Base-by-base conservation (phyloP, 2,113 vertebrate genomes). In the Tautogolabrus adspersus region DNA sequence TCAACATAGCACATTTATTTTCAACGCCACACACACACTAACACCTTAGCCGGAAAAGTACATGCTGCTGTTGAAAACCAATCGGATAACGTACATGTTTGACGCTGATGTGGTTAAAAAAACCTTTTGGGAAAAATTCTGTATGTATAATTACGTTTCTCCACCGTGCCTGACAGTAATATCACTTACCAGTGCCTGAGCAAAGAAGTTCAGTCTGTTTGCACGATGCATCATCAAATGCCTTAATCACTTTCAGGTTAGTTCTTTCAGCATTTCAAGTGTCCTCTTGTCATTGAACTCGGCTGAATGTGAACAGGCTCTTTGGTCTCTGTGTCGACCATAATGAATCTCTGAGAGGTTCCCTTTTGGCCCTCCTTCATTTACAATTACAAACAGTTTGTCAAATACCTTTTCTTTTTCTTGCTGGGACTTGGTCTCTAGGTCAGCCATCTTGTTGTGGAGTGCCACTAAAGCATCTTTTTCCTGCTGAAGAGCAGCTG, bases 381-480 rank as follows among this genome's bases (percentile, higher is more conserved):
- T 30, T 21, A 38, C 4, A 68, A n/a, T 57, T 37, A 78, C 74
- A 47, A 0, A 1, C n/a, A 79, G 3, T 19, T 55, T 38, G 15
- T 67, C 51, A 22, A 52, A 92, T 95, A 98, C 97, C 97, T 98
- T 96, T 72, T 96, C 95, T 93, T 98, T 98, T 91, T 98, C 96
- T 69, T 93, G 94, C 86, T 96, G 92, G 63, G 96, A 95, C 87
- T 95, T 96, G 87, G 93, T 95, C 85, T 98, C 97, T 56, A 97
- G 87, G 89, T 97, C 95, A 63, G 94, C 91, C 92, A 98, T 96
- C 91, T 97, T 98, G 86, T 91, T 92, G 91, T 97, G 96, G 86
- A 98, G 95, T 40, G 95, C 90, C 80, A 97, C 96, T 90, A 98
- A 80, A 85, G 95, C 93, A 15, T 97, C 95, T 90, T 96, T 98